These are phyloP conservation scores for Poeciliopsis occidentalis DNA, from an alignment of 2,113 vertebrate genomes.

Conservation along the genomic window DNA sequence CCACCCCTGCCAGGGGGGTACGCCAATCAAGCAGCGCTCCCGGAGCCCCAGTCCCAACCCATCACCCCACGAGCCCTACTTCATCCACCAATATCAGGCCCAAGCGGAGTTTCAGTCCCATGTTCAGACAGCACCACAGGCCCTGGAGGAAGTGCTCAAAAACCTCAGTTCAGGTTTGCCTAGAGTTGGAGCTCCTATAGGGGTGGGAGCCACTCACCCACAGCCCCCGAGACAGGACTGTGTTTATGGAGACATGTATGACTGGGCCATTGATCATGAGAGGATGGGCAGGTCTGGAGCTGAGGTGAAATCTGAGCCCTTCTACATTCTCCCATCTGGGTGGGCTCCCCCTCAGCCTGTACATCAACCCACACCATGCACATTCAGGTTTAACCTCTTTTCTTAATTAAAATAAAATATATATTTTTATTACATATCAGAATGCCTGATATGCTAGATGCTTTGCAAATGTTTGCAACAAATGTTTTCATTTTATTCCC, in stretches of 20 bases:
- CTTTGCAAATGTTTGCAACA: background rate
- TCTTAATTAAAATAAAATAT: background rate
- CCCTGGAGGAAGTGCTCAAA: conserved; percentile 85
- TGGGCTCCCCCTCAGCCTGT: conserved; percentile 84
- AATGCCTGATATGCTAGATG: background rate
- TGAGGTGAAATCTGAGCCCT: conserved; percentile 75
- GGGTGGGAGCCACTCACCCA: conserved; percentile 79
- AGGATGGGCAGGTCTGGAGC: conserved; percentile 30
- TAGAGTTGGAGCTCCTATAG: conserved; percentile 81
- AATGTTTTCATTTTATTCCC: background rate
- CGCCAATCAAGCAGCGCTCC: conserved; percentile 83
- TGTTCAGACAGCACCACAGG: conserved; percentile 49
- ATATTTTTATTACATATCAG: no score
- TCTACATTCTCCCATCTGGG: conserved; percentile 82
- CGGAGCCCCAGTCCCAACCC: conserved; percentile 92
- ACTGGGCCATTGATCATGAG: conserved; percentile 52
- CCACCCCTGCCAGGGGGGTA: conserved; percentile 75
- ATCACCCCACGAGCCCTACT: conserved; percentile 71
- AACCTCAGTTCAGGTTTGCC: conserved; percentile 74
- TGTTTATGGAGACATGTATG: conserved; percentile 57
- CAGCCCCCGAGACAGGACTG: conserved; percentile 78
- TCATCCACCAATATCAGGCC: conserved; percentile 66
- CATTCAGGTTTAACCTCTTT: conserved; percentile 66
- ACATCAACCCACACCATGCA: conserved; percentile 69
- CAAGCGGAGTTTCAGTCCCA: conserved; percentile 63